Evolutionary conservation across 2,888 invertebrate genomes (phyloP), one percentile per base, ranked within the genome.

Genomic region (Scaptodrosophila latifasciaeformis): DNA sequence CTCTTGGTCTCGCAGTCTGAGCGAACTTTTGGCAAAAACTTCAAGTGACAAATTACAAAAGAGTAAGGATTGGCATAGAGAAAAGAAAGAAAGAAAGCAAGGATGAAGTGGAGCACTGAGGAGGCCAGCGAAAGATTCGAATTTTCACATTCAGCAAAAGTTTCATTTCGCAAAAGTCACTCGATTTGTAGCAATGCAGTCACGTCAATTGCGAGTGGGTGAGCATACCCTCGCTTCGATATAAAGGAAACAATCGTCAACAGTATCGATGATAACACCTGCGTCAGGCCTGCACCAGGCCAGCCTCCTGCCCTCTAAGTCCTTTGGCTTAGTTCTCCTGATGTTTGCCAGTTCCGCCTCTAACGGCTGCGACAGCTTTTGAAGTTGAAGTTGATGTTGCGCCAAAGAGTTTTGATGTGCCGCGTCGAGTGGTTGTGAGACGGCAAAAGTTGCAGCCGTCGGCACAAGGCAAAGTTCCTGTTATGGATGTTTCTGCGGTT

Each of bases 41-140:
- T 75, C 75, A 64, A 71, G 76, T 81, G 76, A 76, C 79, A 76
- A 76, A 81, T 81, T 78, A 71, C 75, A 76, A 78, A 66, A 59
- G 54, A 57, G 66, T n/a, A n/a, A n/a, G n/a, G n/a, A n/a, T n/a
- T n/a, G n/a, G n/a, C n/a, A n/a, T n/a, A n/a, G n/a, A n/a, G n/a
- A n/a, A n/a, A n/a, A n/a, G n/a, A 68, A 63, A 46, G 49, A 30
- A 54, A 39, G 37, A 56, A 66, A 63, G 62, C 37, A 35, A 54
- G 64, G 43, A 45, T 31, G 31, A 30, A 34, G 13, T 2, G 13
- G 34, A n/a, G n/a, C n/a, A n/a, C n/a, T n/a, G 42, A 53, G 57
- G 56, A 45, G 35, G 61, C 54, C 40, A 35, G 49, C 27, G 44
- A 59, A 46, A n/a, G n/a, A n/a, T n/a, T n/a, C n/a, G n/a, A n/a